A percentile compares a stretch with the other conserved stretches of the same genome.
These are phyloP conservation scores for Zaprionus obscuricornis DNA, from an alignment of 2,888 invertebrate genomes.

Conservation along the genomic window DNA sequence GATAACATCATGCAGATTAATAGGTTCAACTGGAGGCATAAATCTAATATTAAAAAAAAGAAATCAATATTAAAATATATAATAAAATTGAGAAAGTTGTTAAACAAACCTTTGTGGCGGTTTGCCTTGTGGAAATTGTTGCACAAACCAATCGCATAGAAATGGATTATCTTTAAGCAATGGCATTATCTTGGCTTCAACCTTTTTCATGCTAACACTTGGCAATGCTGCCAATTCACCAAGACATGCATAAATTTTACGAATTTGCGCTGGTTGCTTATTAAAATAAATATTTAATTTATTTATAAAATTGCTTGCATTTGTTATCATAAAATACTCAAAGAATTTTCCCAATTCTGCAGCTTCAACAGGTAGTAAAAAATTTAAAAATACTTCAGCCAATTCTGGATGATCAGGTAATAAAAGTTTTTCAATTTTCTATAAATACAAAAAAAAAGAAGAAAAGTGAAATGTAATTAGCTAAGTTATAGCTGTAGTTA, in stretches of 20 bases:
- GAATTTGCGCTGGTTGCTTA: conserved; percentile 83
- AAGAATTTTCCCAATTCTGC: conserved; percentile 90
- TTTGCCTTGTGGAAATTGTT: conserved; percentile 90
- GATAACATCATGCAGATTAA: conserved; percentile 77
- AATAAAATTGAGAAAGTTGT: background rate
- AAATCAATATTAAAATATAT: background rate
- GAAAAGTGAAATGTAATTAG: background rate
- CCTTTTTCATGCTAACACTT: conserved; percentile 86
- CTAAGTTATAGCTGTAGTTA: no score
- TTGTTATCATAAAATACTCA: conserved; percentile 90
- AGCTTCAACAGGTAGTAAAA: conserved; percentile 92
- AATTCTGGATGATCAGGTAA: conserved; percentile 89
- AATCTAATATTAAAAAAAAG: conserved; percentile 43
- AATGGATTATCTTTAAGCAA: conserved; percentile 91
- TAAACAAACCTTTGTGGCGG: conserved; percentile 90
- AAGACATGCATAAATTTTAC: conserved; percentile 82
- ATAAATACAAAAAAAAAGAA: background rate
- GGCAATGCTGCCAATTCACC: conserved; percentile 85
- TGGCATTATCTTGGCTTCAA: conserved; percentile 89
- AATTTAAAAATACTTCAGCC: conserved; percentile 92
- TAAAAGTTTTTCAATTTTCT: conserved; percentile 85
- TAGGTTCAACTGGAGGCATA: conserved; percentile 69
- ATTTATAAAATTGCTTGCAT: conserved; percentile 90
- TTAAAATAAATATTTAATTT: conserved; percentile 87
- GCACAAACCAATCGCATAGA: conserved; percentile 91